Base-by-base conservation (phyloP, 1,140 invertebrate species). In the Achatina immaculata region DNA sequence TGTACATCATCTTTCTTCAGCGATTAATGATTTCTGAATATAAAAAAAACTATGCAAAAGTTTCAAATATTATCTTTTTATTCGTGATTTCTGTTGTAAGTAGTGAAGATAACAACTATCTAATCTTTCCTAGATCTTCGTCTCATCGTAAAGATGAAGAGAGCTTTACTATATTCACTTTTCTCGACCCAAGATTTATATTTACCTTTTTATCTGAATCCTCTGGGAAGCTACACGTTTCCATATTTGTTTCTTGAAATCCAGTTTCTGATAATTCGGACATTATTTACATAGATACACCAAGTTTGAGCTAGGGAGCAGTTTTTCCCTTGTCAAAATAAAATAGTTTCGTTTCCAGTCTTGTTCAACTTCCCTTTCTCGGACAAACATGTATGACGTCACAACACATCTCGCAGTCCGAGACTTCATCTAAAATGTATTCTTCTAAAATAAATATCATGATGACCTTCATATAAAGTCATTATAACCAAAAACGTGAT, bases 201-300 rank as follows among this genome's bases (percentile, higher is more conserved):
- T 11, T 78, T 84, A 88, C 87, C 83, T 84, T 86, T 83, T 86
- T 87, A 38, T 87, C 83, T 51, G 87, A 83, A 51, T 88, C 85
- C 76, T 87, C 87, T 71, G 82, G 76, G 76, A 84, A 75, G 71
- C 82, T 84, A 76, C 85, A 86, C 7, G 86, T 88, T 82, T 88
- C 87, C 87, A 88, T 88, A 74, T 82, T 85, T 74, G 85, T 85
- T 78, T 88, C 87, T 81, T 68, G 76, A 77, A 77, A 58, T 28
- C 74, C 74, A 28, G 74, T 36, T 16, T 77, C 74, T 62, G 28
- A 7, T 78, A 85, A 76, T 55, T 84, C 82, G 68, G 83, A 85
- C 85, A 86, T 86, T 42, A 79, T 84, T 76, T 62, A 66, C 69
- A 62, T 78, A 75, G 28, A 76, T 14, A 65, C 48, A 42, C 69